Evolutionary conservation across 2,797 vertebrate genomes (phyloP), one percentile per base, ranked within the genome.

Genomic region (Falco naumanni): DNA sequence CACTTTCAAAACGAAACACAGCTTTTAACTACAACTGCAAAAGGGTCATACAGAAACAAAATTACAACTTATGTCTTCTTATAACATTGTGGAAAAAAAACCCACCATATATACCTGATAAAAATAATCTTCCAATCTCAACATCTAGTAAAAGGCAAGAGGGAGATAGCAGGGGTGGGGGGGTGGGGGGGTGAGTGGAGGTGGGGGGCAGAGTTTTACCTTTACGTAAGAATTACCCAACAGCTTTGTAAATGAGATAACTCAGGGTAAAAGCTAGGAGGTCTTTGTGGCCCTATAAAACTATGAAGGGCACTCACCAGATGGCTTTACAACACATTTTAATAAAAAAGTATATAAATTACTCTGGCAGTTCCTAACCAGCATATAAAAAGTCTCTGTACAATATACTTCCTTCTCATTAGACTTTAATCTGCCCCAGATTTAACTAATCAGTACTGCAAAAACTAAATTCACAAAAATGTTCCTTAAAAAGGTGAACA

Each of bases 271-370:
- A 78, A 64, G 18, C 65, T 86, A 26, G 28, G 80, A 86, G 57
- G 61, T 37, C 84, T 94, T 94, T 17, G 22, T 78, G 63, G 81
- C 20, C 70, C 61, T 92, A 50, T 76, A 92, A 87, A 94, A 61
- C 10, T 54, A 61, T 22, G 61, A 89, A 57, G 10, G 75, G 4
- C 33, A 54, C 84, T 86, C 5, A 1, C 59, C 77, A 90, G 70
- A 94, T 89, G 84, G 91, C 29, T 81, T 89, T 94, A 16, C 18
- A 76, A 65, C 25, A 65, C n/a, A 47, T 89, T 92, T 93, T 47
- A 79, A 65, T 94, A 93, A 93, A 94, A 96, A 84, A 51, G 10
- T 65, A 50, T 90, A 57, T 82, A 76, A 87, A 93, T 92, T 6
- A 50, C 24, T 65, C 61, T 57, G n/a, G n/a, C 7, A 72, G 37